These are phyloP conservation scores for Ypsolopha sequella DNA, from an alignment of 2,888 invertebrate genomes.

Conservation along the genomic window DNA sequence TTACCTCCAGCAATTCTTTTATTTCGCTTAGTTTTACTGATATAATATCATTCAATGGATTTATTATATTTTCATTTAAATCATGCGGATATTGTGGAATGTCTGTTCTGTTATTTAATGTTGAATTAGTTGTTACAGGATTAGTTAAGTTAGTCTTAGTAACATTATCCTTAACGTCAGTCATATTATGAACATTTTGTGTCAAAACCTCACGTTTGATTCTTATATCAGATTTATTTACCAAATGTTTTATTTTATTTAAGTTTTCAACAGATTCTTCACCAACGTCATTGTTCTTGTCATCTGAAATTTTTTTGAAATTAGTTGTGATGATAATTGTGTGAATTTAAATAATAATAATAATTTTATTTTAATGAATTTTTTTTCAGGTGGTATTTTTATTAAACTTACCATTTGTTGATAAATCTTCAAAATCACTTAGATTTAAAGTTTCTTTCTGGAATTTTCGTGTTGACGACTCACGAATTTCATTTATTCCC, in stretches of 20 bases:
- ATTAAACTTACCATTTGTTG: no score
- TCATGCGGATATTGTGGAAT: constrained; percentile 9
- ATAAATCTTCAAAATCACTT: no score
- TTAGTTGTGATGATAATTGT: no score
- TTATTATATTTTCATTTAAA: constrained; percentile 20
- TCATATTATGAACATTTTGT: neutral
- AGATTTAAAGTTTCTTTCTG: no score
- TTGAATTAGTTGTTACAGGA: neutral
- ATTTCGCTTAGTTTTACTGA: constrained; percentile 33
- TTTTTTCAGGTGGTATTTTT: no score
- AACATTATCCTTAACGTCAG: neutral
- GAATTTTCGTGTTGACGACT: no score
- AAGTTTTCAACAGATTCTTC: no score
- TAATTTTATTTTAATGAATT: no score
- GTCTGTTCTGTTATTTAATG: neutral
- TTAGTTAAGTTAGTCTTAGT: neutral
- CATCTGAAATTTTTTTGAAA: no score
- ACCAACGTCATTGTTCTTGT: no score
- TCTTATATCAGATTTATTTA: neutral
- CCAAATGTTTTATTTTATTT: neutral
- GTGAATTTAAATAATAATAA: no score
- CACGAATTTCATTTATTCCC: no score
- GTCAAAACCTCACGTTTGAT: neutral
- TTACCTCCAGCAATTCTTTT: constrained; percentile 26
- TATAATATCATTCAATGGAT: constrained; percentile 30